A percentile compares a stretch with the other conserved stretches of the same genome.
phyloP scores from a whole-genome alignment of 2,113 vertebrate genomes.

The Thryonomys swinderianus region DNA sequence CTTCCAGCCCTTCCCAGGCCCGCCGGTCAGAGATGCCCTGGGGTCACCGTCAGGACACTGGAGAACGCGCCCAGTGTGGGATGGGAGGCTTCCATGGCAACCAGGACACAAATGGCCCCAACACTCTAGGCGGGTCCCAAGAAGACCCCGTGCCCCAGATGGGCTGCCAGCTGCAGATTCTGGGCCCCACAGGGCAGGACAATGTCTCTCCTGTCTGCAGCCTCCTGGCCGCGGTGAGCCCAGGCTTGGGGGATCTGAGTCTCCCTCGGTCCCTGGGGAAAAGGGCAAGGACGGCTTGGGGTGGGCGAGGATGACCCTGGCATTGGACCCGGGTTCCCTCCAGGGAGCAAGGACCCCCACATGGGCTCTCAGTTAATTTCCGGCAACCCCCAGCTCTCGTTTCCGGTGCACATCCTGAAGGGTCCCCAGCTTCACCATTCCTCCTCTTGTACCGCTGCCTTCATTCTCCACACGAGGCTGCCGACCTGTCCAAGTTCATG shows the following conservation, averaged over 20 bases:
- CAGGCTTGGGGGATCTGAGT: neutral
- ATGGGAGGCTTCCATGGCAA: conserved; percentile 67
- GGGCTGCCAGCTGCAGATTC: conserved; percentile 48
- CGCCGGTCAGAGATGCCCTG: conserved; percentile 48
- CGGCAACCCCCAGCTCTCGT: neutral
- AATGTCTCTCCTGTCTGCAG: conserved; percentile 60
- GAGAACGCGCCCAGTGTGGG: conserved; percentile 30
- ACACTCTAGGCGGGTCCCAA: neutral
- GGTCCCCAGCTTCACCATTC: too few relatives aligned
- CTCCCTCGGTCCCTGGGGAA: neutral
- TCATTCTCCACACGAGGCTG: neutral
- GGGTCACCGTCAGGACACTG: conserved; percentile 77
- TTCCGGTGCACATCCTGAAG: neutral
- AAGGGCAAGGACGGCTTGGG: neutral
- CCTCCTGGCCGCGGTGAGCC: neutral
- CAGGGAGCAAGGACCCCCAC: neutral
- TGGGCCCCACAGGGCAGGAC: conserved; percentile 22
- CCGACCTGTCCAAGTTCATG: neutral
- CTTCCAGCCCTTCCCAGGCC: conserved; percentile 47
- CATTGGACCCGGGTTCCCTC: neutral
- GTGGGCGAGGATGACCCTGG: fast-evolving
- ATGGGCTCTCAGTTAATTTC: neutral
- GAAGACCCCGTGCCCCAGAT: conserved; percentile 18
- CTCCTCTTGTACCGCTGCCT: neutral
- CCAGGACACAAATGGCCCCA: conserved; percentile 56